Evolutionary conservation across 1,140 invertebrate genomes (phyloP), one percentile per base, ranked within the genome.

Genomic region (Chironomus striatipennis): DNA sequence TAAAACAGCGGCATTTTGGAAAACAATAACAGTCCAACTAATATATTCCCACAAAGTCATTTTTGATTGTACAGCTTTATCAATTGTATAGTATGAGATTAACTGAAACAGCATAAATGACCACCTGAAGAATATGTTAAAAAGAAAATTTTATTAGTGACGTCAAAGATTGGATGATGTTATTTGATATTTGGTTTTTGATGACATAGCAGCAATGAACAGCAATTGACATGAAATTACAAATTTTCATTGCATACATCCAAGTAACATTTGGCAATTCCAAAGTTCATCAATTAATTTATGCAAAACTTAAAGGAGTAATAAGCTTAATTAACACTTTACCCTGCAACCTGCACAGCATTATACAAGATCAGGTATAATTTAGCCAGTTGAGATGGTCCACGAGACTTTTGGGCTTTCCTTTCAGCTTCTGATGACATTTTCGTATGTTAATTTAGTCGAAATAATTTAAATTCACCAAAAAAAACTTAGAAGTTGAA

Each of bases 1-100:
- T 74, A 97, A 84, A 75, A 95, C 80, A 74, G 95, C 95, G 75
- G 91, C 93, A 84, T 95, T 95, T 85, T 98, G 96, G 78, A 96
- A 96, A 76, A 96, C 87, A 65, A 93, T 87, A 1, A 97, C 84
- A 9, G 88, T 85, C 75, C 85, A 83, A 78, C 88, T 87, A 0
- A 91, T 87, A 77, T 84, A 86, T 9, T 88, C 83, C 90, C 92
- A 95, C 74, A 93, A 85, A 73, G 85, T 82, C 79, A 77, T 78
- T 76, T 77, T 80, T 74, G 77, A 80, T 64, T 74, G 80, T 67
- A 77, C 79, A 10, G 75, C 75, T 0, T 76, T 77, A 64, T 80
- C 81, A 57, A 85, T 78, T 42, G 83, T 79, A 42, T 90, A 90
- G 80, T 87, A 86, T 43, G 81, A 79, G 10, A 88, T 21, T 21